Evolutionary conservation across 2,797 vertebrate genomes (phyloP).

Genomic region (Cryptoblepharus egeriae): DNA sequence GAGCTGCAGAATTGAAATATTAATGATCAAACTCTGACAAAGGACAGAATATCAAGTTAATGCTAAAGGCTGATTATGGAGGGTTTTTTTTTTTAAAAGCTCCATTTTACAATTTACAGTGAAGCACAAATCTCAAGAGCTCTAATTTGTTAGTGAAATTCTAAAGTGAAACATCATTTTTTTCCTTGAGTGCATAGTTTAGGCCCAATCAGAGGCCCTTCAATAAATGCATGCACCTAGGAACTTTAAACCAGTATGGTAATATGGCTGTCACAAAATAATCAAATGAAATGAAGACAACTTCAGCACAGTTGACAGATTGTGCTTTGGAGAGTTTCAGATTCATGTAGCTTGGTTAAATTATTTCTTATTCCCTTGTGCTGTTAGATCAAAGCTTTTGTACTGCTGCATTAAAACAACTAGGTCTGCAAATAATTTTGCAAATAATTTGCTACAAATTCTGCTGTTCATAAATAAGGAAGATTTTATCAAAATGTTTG

Average conservation of each 20-base stretch:
- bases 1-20: neutral
- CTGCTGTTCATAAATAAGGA: neutral
- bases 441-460: too few species aligned
- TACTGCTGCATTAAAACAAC: conserved; percentile 6
- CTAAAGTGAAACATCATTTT: neutral
- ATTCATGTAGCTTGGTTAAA: conserved; percentile 39
- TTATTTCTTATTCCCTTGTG: conserved; percentile 26
- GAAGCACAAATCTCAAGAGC: conserved; percentile 10
- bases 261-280: conserved; percentile 25
- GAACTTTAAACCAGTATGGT: conserved; percentile 2
- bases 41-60: neutral
- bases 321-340: conserved; percentile 43
- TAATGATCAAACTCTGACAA: neutral
- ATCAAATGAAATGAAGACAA: conserved; percentile 36
- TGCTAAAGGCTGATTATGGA: neutral
- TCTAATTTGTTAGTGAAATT: neutral
- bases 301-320: conserved; percentile 39
- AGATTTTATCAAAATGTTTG: neutral
- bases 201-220: conserved; percentile 3
- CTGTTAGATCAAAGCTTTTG: conserved; percentile 39
- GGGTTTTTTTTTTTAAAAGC: neutral
- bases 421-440: conserved; percentile 2
- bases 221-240: conserved; percentile 3
- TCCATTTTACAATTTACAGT: conserved; percentile 20
- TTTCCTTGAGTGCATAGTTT: neutral